phyloP scores from a whole-genome alignment of 2,113 vertebrate genomes.

The Rhabdomys dilectus region DNA sequence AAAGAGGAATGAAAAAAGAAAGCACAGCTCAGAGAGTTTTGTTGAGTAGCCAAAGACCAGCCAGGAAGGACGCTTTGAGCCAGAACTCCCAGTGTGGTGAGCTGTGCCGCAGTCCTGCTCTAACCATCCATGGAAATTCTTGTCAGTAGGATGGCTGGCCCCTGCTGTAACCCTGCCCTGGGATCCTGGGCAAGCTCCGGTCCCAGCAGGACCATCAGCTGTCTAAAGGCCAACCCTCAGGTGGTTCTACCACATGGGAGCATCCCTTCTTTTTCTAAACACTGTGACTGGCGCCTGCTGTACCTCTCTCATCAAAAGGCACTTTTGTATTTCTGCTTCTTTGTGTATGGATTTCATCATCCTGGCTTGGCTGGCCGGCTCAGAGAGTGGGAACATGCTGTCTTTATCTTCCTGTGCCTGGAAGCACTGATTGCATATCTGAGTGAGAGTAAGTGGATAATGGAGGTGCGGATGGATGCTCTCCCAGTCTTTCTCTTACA shows the following conservation, averaged over 20 bases:
- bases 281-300: not conserved
- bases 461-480: accelerated
- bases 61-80: not conserved
- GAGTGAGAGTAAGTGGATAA: not conserved
- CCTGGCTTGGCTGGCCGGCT: not conserved
- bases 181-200: not conserved
- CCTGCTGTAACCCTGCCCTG: not conserved
- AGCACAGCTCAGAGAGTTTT: not conserved
- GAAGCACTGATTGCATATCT: not conserved
- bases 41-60: not conserved
- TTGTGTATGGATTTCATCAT: not conserved
- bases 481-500: not conserved
- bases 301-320: not conserved
- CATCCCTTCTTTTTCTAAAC: not conserved
- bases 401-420: not conserved
- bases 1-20: not conserved
- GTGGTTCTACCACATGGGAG: too few relatives aligned
- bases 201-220: not conserved
- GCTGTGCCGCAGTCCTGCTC: too few relatives aligned
- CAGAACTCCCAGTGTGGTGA: not conserved
- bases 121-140: not conserved
- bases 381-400: accelerated
- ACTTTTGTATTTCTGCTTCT: not conserved
- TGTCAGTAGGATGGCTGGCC: too few relatives aligned
- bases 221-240: not conserved